Percentiles rank a stretch among this genome's conserved stretches.
phyloP scores from a whole-genome alignment of 2,888 invertebrate genomes.

The Octodonta nipae region DNA sequence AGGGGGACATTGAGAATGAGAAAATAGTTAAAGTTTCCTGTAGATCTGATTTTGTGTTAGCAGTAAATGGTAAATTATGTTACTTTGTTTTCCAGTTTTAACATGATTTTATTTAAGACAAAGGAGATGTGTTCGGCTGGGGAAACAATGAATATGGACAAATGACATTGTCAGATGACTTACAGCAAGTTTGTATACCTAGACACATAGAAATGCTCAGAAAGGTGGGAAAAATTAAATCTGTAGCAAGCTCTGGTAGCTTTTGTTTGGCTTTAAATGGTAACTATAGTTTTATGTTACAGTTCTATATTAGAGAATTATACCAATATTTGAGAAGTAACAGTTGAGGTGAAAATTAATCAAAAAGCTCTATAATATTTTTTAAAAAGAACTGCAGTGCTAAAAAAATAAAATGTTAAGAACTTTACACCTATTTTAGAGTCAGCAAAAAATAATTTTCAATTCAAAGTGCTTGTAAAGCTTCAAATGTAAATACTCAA shows the following conservation, averaged over 20 bases:
- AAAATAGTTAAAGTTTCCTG: conserved; percentile 68
- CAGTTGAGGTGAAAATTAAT: no score
- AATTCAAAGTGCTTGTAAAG: no score
- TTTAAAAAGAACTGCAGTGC: no score
- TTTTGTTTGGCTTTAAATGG: conserved; percentile 74
- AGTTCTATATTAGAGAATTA: no score
- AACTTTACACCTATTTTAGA: no score
- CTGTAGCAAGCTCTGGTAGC: conserved; percentile 76
- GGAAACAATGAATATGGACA: conserved; percentile 92
- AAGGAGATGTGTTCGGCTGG: conserved; percentile 91
- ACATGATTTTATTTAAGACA: conserved; percentile 41
- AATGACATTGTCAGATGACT: conserved; percentile 42
- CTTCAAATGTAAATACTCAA: no score
- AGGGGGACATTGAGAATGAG: conserved; percentile 73
- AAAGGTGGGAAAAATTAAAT: conserved; percentile 59
- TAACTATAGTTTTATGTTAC: no score
- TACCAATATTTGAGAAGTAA: no score
- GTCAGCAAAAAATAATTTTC: no score
- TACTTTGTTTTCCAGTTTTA: neutral
- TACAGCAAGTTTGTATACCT: conserved; percentile 63
- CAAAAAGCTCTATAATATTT: no score
- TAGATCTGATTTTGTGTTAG: conserved; percentile 75
- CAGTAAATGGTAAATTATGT: conserved; percentile 55
- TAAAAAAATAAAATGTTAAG: no score
- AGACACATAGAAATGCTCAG: conserved; percentile 49